Evolutionary conservation across 2,888 invertebrate species (phyloP).

Genomic region (Prionchulus punctatus): DNA sequence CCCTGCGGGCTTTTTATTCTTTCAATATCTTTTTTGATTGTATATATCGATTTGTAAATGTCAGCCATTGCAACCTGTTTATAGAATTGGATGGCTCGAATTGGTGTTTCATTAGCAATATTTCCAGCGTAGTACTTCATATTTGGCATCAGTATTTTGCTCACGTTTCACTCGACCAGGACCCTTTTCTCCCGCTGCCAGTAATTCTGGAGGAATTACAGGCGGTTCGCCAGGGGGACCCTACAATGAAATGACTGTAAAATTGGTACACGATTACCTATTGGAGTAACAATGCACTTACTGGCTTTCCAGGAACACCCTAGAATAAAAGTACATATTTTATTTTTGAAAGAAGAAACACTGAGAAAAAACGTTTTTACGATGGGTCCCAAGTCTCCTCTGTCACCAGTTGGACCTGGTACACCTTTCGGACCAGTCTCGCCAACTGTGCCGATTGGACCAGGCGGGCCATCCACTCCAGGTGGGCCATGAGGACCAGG

Average conservation of each 20-base stretch:
- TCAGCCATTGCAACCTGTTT: too few relatives aligned
- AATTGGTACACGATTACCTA: too few relatives aligned
- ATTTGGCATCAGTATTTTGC: too few relatives aligned
- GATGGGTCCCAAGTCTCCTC: background rate
- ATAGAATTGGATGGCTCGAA: too few relatives aligned
- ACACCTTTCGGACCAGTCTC: background rate
- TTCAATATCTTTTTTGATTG: slow-evolving; percentile 55
- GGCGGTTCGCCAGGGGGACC: slow-evolving; percentile 33
- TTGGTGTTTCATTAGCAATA: too few relatives aligned
- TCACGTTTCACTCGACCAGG: background rate
- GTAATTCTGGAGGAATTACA: background rate
- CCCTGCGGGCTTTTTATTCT: slow-evolving; percentile 57
- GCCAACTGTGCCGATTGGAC: background rate
- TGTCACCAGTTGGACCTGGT: background rate
- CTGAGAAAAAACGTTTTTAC: too few relatives aligned
- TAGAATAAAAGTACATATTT: too few relatives aligned
- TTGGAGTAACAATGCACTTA: too few relatives aligned
- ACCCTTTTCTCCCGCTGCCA: background rate
- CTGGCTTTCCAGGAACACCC: background rate
- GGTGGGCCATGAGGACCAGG: slow-evolving; percentile 20
- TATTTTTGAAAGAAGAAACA: background rate
- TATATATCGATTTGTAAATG: slow-evolving; percentile 55
- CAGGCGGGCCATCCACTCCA: slow-evolving; percentile 19
- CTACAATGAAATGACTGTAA: too few relatives aligned
- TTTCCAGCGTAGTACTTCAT: too few relatives aligned